Evolutionary conservation across 2,113 vertebrate species (phyloP).

Genomic region (Salminus brasiliensis): DNA sequence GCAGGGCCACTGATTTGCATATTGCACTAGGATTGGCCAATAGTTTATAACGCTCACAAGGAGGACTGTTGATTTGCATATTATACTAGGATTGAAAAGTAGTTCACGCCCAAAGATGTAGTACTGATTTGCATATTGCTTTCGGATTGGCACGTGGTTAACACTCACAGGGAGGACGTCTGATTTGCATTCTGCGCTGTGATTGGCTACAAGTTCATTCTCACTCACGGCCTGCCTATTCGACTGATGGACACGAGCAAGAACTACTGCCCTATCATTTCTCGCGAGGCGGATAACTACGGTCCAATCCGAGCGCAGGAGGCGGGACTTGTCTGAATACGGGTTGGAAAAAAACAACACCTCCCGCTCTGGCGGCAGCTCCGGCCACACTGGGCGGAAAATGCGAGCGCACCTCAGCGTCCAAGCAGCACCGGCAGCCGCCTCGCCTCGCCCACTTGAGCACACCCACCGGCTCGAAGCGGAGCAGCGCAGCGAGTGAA

Average conservation of each 20-base stretch:
- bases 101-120: no score
- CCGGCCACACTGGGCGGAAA: slow-evolving; percentile 8
- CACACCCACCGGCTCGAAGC: slow-evolving; percentile 27
- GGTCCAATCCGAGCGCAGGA: background rate
- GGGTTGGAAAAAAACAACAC: background rate
- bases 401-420: slow-evolving; percentile 13
- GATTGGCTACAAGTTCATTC: background rate
- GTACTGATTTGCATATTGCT: background rate
- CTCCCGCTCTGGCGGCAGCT: background rate
- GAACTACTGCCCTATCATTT: background rate
- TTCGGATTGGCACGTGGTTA: no score
- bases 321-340: background rate
- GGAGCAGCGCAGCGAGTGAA: background rate
- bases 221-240: background rate
- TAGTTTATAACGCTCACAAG: no score
- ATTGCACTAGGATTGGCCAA: no score
- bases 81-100: no score
- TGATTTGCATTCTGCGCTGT: background rate
- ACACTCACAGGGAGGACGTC: no score
- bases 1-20: no score
- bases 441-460: slow-evolving; percentile 37
- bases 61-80: no score
- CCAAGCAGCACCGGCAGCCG: slow-evolving; percentile 36
- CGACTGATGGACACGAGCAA: background rate
- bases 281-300: background rate